A percentile compares a stretch with the other conserved stretches of the same genome.
phyloP scores from a whole-genome alignment of 2,797 vertebrate genomes.

The Thaleichthys pacificus region DNA sequence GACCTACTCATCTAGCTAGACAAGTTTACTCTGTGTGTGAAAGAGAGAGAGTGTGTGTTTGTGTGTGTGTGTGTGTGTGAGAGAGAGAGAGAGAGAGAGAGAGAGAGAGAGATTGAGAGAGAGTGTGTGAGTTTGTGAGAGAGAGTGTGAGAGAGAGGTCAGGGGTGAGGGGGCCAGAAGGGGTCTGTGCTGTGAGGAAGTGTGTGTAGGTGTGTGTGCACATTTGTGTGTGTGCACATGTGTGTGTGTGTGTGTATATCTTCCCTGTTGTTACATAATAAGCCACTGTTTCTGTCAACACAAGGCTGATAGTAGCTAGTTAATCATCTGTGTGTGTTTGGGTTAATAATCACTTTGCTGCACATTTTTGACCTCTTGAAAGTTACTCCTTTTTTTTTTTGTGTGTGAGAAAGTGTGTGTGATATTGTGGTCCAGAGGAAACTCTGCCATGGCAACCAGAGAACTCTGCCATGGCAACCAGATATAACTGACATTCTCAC shows the following conservation, averaged over 20 bases:
- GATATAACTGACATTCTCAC: neutral
- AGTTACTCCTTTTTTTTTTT: slow-evolving; percentile 10
- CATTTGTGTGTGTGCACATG: slow-evolving; percentile 35
- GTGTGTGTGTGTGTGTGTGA: slow-evolving; percentile 31
- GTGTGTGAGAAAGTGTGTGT: slow-evolving; percentile 14
- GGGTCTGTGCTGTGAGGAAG: too few relatives aligned
- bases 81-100: neutral
- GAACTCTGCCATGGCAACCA: neutral
- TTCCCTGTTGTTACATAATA: slow-evolving; percentile 30
- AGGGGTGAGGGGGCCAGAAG: neutral
- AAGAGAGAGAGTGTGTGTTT: too few relatives aligned
- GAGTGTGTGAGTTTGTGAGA: neutral
- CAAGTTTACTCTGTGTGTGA: slow-evolving; percentile 43
- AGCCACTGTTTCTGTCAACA: slow-evolving; percentile 37
- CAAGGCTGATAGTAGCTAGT: slow-evolving; percentile 35
- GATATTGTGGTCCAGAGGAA: neutral
- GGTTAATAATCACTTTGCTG: slow-evolving; percentile 1
- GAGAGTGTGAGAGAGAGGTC: neutral
- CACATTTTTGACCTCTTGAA: slow-evolving; percentile 33
- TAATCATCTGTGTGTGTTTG: slow-evolving; percentile 11
- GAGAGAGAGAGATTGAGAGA: too few relatives aligned
- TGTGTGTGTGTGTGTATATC: slow-evolving; percentile 11
- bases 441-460: neutral
- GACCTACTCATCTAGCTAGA: slow-evolving; percentile 62
- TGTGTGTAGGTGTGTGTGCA: slow-evolving; percentile 28